phyloP scores from a whole-genome alignment of 2,113 vertebrate genomes.

The Hemiprocne comata region DNA sequence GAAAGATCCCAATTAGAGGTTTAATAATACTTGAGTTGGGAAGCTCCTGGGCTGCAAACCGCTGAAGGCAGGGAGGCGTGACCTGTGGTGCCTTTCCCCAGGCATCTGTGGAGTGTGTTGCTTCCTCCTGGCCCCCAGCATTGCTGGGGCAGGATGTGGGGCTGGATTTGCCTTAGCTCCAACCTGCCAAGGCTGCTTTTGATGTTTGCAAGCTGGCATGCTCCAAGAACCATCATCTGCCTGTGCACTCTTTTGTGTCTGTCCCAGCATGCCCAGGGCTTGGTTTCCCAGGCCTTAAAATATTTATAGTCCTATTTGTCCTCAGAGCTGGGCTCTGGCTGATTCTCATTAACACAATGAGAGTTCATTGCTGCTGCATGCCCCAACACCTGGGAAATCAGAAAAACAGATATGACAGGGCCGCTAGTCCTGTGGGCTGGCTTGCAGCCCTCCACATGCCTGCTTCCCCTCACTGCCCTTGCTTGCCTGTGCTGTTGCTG shows the following conservation, averaged over 20 bases:
- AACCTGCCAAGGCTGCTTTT: accelerated
- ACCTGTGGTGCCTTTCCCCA: not conserved
- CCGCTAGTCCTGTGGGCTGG: not conserved
- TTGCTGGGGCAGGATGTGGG: not conserved
- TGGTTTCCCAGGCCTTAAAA: not conserved
- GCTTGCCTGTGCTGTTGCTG: accelerated
- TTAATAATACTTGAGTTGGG: not conserved
- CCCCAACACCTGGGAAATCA: not conserved
- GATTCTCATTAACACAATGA: not conserved
- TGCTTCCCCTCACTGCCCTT: not conserved
- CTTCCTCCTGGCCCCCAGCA: not conserved
- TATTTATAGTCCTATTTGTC: conserved; percentile 25
- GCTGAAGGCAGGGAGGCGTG: not conserved
- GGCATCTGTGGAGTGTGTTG: accelerated
- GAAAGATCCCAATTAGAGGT: not conserved
- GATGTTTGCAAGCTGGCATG: not conserved
- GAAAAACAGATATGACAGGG: not conserved
- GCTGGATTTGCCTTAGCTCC: not conserved
- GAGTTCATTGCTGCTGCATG: not conserved
- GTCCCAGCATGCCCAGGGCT: conserved; percentile 37
- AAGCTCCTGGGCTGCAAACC: not conserved
- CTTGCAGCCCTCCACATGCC: accelerated
- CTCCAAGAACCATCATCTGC: not conserved
- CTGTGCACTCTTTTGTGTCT: conserved; percentile 39
- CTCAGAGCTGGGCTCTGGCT: not conserved